phyloP scores from a whole-genome alignment of 2,888 invertebrate genomes.

The Phania funesta region DNA sequence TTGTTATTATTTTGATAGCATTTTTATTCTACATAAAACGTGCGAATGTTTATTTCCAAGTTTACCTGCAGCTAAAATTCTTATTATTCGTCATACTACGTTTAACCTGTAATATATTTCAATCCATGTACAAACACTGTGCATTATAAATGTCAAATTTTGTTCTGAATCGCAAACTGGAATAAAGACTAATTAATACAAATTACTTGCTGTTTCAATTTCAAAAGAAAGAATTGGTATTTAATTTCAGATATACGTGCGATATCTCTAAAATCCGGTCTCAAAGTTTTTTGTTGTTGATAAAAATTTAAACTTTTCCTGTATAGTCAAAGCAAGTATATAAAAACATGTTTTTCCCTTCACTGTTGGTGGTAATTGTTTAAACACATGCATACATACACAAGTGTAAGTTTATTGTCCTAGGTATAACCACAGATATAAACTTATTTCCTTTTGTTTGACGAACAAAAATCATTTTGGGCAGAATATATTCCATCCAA shows the following conservation, averaged over 20 bases:
- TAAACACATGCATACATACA: no score
- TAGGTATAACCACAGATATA: conserved; percentile 20
- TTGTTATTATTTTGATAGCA: no score
- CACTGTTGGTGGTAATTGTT: conserved; percentile 22
- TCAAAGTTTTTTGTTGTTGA: neutral
- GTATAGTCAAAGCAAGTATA: conserved; percentile 8
- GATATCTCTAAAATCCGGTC: conserved; percentile 9
- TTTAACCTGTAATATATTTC: neutral
- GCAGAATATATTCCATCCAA: no score
- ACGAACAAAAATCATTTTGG: no score
- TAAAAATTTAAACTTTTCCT: conserved; percentile 25
- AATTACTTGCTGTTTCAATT: neutral
- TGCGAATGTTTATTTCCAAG: neutral
- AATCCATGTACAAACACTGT: neutral
- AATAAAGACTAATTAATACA: neutral
- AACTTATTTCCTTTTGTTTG: neutral
- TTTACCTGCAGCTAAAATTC: neutral
- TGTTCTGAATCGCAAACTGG: conserved; percentile 18
- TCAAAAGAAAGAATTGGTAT: conserved; percentile 20
- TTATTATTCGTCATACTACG: neutral
- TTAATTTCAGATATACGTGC: conserved; percentile 7
- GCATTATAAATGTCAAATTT: neutral
- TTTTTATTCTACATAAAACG: no score
- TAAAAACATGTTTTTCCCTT: conserved; percentile 26
- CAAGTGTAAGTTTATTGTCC: neutral